Conservation (phyloP, 2,113 vertebrate genomes). For the Heteronetta atricapilla region DNA sequence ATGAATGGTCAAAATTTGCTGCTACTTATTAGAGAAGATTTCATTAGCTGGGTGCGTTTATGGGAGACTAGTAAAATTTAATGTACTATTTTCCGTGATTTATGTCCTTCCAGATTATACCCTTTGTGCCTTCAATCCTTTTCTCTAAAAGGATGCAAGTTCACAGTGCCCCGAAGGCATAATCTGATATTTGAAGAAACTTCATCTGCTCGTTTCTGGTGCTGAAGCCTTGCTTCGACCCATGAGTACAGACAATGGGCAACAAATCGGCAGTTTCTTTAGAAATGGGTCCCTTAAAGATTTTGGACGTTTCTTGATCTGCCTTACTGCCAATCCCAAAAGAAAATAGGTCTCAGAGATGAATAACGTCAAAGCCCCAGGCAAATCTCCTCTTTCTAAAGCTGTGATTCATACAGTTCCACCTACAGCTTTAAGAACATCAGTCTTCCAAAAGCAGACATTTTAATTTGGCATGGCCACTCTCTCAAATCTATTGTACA, state of each 20-base stretch:
- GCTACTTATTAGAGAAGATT: conserved; percentile 48
- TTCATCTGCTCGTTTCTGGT: conserved; percentile 8
- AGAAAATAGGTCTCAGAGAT: background rate
- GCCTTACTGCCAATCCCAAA: background rate
- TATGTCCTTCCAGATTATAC: conserved; percentile 5
- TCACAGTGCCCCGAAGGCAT: background rate
- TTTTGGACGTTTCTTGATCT: background rate
- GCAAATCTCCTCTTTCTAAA: background rate
- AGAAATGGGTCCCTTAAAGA: background rate
- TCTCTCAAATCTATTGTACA: background rate
- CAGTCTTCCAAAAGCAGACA: background rate
- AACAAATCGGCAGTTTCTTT: background rate
- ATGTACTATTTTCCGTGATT: conserved; percentile 42
- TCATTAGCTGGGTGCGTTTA: conserved; percentile 56
- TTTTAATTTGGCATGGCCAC: background rate
- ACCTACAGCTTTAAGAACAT: background rate
- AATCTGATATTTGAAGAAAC: background rate
- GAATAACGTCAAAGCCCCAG: background rate
- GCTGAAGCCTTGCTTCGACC: background rate
- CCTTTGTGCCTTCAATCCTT: background rate
- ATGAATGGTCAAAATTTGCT: conserved; percentile 48
- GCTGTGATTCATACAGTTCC: background rate
- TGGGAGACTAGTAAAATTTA: conserved; percentile 46
- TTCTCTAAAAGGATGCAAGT: conserved; percentile 7
- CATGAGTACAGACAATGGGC: background rate